These are phyloP conservation scores for Neoitamus cyanurus DNA, from an alignment of 2,888 invertebrate genomes.

Conservation along the genomic window DNA sequence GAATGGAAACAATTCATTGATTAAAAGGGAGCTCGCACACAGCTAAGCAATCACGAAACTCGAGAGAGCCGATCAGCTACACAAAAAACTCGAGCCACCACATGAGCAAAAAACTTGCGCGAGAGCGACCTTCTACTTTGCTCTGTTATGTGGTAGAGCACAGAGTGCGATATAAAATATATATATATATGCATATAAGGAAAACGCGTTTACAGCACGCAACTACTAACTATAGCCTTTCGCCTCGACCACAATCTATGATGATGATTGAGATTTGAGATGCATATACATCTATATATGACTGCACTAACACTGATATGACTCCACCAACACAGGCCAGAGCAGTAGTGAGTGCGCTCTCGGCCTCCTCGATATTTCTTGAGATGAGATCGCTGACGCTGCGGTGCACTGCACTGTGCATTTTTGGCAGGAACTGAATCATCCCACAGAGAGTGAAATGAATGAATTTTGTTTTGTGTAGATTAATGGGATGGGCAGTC, in stretches of 20 bases:
- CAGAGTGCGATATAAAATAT: too few species aligned
- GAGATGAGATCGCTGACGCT: not conserved
- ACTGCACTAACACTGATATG: too few species aligned
- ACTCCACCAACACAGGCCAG: too few species aligned
- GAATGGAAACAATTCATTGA: conserved; percentile 55
- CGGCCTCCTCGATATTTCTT: not conserved
- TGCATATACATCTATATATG: not conserved
- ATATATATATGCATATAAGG: too few species aligned
- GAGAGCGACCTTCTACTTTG: not conserved
- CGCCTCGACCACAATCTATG: too few species aligned
- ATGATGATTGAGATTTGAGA: too few species aligned
- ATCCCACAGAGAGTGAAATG: not conserved
- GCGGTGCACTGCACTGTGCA: not conserved
- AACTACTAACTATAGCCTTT: too few species aligned
- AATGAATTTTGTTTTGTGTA: conserved; percentile 26
- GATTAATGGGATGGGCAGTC: not conserved
- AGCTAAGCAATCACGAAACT: not conserved
- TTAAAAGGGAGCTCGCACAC: conserved; percentile 47
- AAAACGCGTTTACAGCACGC: too few species aligned
- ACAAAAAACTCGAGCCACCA: too few species aligned
- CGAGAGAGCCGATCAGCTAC: not conserved
- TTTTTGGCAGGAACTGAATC: not conserved
- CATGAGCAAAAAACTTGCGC: not conserved
- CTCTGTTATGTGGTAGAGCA: too few species aligned
- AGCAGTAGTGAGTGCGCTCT: too few species aligned